phyloP scores from a whole-genome alignment of 2,113 vertebrate genomes.

The Erythrolamprus reginae region DNA sequence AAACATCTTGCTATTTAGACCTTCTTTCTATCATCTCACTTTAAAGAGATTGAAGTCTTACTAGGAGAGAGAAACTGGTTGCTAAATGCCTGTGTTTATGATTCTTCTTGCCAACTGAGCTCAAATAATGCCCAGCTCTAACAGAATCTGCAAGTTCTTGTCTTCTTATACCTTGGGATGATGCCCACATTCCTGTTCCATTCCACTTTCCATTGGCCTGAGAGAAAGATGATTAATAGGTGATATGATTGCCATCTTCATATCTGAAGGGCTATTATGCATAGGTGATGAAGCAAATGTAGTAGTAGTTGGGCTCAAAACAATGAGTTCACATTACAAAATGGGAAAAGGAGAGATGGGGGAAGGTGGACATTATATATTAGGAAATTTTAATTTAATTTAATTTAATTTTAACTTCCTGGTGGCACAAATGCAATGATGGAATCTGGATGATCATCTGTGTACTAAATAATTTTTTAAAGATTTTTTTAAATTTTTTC shows the following conservation, averaged over 20 bases:
- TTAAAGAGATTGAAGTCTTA: background rate
- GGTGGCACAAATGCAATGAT: background rate
- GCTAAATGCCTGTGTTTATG: background rate
- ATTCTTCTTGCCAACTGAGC: background rate
- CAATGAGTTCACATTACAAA: background rate
- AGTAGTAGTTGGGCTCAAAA: background rate
- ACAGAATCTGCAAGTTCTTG: background rate
- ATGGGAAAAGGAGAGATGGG: background rate
- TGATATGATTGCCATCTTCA: background rate
- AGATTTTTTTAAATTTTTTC: too few relatives aligned
- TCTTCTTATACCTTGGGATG: background rate
- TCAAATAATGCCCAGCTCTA: background rate
- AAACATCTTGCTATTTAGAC: background rate
- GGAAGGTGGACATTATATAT: background rate
- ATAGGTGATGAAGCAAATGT: background rate
- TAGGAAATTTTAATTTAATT: background rate
- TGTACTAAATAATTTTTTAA: too few relatives aligned
- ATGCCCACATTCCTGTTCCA: background rate
- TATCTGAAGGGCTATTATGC: background rate
- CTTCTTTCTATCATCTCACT: background rate
- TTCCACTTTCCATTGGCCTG: background rate
- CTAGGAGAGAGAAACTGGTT: background rate
- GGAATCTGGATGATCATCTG: background rate
- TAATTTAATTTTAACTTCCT: background rate
- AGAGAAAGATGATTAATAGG: background rate